Percentiles rank a stretch among this genome's conserved stretches.
Evolutionary conservation across 2,888 invertebrate genomes (phyloP).

Genomic region (Drosophila anomelani): DNA sequence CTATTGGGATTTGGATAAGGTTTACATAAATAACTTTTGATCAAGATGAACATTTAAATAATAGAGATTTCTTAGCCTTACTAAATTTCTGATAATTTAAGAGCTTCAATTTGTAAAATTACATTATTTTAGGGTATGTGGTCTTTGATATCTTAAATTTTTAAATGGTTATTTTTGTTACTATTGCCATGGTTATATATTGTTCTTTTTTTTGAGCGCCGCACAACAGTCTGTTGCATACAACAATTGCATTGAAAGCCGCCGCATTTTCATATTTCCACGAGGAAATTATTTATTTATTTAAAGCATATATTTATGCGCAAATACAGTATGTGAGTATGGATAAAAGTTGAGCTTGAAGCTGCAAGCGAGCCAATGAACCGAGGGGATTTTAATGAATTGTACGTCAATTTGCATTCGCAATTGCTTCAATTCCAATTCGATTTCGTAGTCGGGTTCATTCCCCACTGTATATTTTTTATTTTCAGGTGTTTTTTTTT

Average conservation of each 20-base stretch:
- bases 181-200: slow-evolving; percentile 21
- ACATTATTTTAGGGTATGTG: background rate
- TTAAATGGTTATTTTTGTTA: background rate
- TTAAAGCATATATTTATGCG: slow-evolving; percentile 43
- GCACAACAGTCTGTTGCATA: slow-evolving; percentile 20
- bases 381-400: slow-evolving; percentile 72
- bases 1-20: background rate
- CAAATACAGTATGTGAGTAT: slow-evolving; percentile 4
- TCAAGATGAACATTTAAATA: background rate
- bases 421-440: slow-evolving; percentile 57
- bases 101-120: background rate
- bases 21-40: background rate
- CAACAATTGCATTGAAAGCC: slow-evolving; percentile 4
- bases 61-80: fast-evolving
- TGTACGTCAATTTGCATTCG: slow-evolving; percentile 64
- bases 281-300: slow-evolving; percentile 38
- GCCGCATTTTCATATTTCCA: slow-evolving; percentile 35
- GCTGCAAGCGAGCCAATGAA: slow-evolving; percentile 54
- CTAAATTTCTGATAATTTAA: background rate
- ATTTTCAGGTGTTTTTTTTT: slow-evolving; percentile 41
- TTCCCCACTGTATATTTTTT: slow-evolving; percentile 14
- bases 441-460: slow-evolving; percentile 32
- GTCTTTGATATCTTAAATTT: background rate
- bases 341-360: slow-evolving; percentile 31
- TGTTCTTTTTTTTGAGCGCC: slow-evolving; percentile 13